Evolutionary conservation across 2,113 vertebrate genomes (phyloP), one percentile per base, ranked within the genome.

Genomic region (Colistium nudipinnis): DNA sequence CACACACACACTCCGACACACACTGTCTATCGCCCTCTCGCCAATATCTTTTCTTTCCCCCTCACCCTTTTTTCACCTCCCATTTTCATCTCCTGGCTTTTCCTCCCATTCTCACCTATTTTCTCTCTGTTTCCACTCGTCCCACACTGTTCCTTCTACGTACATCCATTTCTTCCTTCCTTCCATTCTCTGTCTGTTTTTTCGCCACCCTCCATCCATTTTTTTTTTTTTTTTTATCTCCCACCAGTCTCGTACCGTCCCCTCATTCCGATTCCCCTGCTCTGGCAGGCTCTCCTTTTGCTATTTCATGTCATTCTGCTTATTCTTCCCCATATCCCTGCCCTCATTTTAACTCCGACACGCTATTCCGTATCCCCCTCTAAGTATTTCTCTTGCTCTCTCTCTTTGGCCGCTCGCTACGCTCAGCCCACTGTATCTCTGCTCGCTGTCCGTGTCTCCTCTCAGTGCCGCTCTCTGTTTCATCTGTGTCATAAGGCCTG

Each of bases 401-500:
- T 48, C 39, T 53, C 57, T 55, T 56, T 25, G 24, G 39, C 57
- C 67, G 49, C 53, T 45, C 52, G 69, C 76, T 56, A 44, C 41
- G 14, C 64, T 66, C 75, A 81, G 38, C 55, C 64, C 49, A 31
- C 71, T 53, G 53, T 74, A 80, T 73, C 64, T 77, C 38, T 24
- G 31, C 65, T 84, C 11, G 1, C 44, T 70, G 53, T 70, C 64
- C 6, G 41, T 74, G 64, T 80, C 81, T 60, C 69, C 61, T 68
- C 67, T 66, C 55, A 9, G 47, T 71, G n/a, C 64, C 25, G 24
- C 49, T 78, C 69, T 83, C 70, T 65, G 81, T 83, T 85, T 83
- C 80, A 33, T 71, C 66, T 63, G 59, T 78, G 84, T 78, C 57
- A 70, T 80, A 77, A 83, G 80, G 87, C 91, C 92, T 83, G 5